These are phyloP conservation scores for Drosophila hydei DNA, from an alignment of 1,140 invertebrate genomes.

Conservation along the genomic window DNA sequence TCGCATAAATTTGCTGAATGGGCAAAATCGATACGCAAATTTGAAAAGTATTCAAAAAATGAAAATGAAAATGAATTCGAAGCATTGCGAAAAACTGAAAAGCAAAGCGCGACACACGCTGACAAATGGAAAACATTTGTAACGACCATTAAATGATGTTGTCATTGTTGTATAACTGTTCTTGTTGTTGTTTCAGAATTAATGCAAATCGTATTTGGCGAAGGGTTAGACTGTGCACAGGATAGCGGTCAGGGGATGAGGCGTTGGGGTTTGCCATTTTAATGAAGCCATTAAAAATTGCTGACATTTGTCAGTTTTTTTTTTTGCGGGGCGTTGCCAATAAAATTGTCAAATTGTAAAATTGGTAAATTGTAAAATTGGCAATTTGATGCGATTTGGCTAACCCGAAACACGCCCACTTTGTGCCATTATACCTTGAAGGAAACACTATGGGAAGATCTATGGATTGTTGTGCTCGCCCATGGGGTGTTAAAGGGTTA, in stretches of 20 bases:
- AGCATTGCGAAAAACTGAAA: conserved; percentile 54
- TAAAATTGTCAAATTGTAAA: conserved; percentile 63
- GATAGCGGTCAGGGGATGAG: conserved; percentile 15
- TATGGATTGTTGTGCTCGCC: conserved; percentile 31
- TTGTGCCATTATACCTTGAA: conserved; percentile 15
- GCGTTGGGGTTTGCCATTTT: conserved; percentile 44
- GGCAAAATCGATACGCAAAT: conserved; percentile 74
- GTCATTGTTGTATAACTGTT: conserved; percentile 29
- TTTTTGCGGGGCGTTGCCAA: conserved; percentile 58
- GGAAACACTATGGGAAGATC: conserved; percentile 11
- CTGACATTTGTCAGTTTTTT: conserved; percentile 71
- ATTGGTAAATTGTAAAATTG: conserved; percentile 75
- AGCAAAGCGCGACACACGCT: conserved; percentile 60
- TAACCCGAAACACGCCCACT: conserved; percentile 53
- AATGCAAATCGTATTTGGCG: conserved; percentile 69
- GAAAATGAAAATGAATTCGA: conserved; percentile 1
- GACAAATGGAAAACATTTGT: conserved; percentile 81
- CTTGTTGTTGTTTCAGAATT: conserved; percentile 36
- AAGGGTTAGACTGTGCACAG: conserved; percentile 53
- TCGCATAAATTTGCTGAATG: conserved; percentile 65
- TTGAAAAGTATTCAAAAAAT: conserved; percentile 45
- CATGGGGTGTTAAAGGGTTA: conserved; percentile 60
- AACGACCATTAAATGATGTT: conserved; percentile 78
- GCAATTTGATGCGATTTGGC: conserved; percentile 57
- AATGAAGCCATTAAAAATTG: conserved; percentile 78